Conservation (phyloP, 2,113 vertebrate genomes). For the Agapornis roseicollis region DNA sequence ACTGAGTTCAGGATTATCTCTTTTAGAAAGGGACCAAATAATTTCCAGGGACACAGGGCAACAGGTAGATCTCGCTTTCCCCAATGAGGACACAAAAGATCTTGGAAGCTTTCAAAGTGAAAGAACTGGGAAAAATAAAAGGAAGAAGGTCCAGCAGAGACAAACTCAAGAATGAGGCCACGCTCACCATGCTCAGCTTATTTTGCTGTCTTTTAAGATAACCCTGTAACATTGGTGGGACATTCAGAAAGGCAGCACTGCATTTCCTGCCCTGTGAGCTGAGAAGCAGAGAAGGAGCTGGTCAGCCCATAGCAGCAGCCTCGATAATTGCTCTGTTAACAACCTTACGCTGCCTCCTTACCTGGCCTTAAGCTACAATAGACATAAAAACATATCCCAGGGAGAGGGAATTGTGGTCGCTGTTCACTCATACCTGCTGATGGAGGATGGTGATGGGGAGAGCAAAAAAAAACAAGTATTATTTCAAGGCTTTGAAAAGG, state of each 20-base stretch:
- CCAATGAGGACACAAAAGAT: background rate
- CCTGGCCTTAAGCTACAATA: background rate
- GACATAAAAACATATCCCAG: background rate
- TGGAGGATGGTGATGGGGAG: background rate
- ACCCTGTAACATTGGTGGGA: background rate
- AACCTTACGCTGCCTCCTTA: background rate
- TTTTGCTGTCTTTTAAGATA: background rate
- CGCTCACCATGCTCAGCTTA: background rate
- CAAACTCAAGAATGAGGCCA: background rate
- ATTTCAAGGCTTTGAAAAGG: background rate
- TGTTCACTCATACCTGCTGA: background rate
- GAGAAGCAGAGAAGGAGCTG: background rate
- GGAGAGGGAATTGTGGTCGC: background rate
- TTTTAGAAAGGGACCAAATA: background rate
- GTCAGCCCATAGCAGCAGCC: background rate
- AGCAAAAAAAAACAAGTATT: background rate
- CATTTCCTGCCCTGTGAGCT: background rate
- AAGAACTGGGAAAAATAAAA: background rate
- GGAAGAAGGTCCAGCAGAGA: background rate
- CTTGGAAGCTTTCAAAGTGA: background rate
- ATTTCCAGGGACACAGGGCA: background rate
- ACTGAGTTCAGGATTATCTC: background rate
- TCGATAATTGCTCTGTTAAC: background rate
- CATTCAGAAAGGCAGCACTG: background rate
- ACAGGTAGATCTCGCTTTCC: background rate